A percentile compares a stretch with the other conserved stretches of the same genome.
phyloP scores from a whole-genome alignment of 2,888 invertebrate species.

The Spilosoma lubricipeda region DNA sequence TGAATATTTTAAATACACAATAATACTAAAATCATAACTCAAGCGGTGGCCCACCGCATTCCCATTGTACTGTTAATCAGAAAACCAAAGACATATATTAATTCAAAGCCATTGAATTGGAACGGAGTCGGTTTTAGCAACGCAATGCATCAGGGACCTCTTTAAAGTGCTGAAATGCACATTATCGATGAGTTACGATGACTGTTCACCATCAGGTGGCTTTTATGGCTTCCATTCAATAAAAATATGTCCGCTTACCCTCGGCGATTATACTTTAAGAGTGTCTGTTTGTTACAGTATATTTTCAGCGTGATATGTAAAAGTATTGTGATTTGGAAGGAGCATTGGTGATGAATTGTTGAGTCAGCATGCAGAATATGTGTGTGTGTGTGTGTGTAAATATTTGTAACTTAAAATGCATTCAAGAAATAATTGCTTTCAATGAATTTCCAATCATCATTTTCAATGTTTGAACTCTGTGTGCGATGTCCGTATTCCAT shows the following conservation, averaged over 20 bases:
- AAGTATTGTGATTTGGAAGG: background rate
- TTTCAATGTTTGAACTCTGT: background rate
- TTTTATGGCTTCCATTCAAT: slow-evolving; percentile 50
- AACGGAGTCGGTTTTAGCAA: slow-evolving; percentile 44
- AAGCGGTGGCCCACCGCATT: background rate
- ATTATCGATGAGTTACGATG: slow-evolving; percentile 54
- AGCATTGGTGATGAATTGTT: background rate
- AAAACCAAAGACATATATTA: slow-evolving; percentile 33
- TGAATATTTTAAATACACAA: background rate
- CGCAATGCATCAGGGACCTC: slow-evolving; percentile 54
- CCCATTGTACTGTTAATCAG: slow-evolving; percentile 33
- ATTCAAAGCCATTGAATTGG: slow-evolving; percentile 38
- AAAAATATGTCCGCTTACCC: slow-evolving; percentile 36
- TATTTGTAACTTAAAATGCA: background rate
- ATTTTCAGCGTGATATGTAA: background rate
- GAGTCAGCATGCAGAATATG: background rate
- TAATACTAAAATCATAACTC: background rate
- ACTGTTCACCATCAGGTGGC: slow-evolving; percentile 52
- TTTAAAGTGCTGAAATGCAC: slow-evolving; percentile 50
- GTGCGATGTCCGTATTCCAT: too few species aligned
- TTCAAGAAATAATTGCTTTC: background rate
- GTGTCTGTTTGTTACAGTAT: slow-evolving; percentile 8
- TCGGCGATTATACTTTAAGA: slow-evolving; percentile 14
- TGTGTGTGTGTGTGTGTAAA: too few species aligned
- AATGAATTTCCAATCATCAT: background rate